Evolutionary conservation across 2,797 vertebrate genomes (phyloP), one percentile per base, ranked within the genome.

Genomic region (Glossophaga mutica): DNA sequence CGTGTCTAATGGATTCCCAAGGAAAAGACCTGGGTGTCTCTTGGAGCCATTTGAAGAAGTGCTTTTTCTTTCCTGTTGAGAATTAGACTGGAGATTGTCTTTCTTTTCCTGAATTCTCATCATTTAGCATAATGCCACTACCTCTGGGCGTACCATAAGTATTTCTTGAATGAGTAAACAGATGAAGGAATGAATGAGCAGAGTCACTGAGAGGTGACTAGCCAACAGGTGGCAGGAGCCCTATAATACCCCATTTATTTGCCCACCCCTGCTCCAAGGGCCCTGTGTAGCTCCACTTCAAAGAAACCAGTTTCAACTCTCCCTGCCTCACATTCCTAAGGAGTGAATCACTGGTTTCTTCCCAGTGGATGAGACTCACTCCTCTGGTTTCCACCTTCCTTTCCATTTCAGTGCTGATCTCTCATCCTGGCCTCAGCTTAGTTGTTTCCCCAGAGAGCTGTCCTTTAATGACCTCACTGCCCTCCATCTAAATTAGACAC

Each of bases 311-410:
- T 93, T 89, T 48, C 79, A 73, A 73, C 16, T 32, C 34, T 94
- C 76, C 48, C 0, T 34, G 50, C n/a, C 89, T 87, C 90, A 37
- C 96, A 78, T 93, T 96, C 87, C 96, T 91, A 29, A 65, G 6
- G 39, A 67, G 26, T 92, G 95, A 96, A 42, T 96, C 91, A 93
- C 48, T 84, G 67, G 71, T 84, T 97, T 94, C 94, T 86, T 50
- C 18, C 16, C 46, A 62, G 76, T 37, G 15, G 73, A 16, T 48
- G 76, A 93, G 89, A 77, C 26, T 29, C 44, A 46, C 62, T 39
- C 34, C 44, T 89, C 86, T n/a, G 77, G 48, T 84, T 91, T 87
- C 84, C 37, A 94, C 42, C n/a, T 82, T 88, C 55, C 68, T 89
- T 76, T 92, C 87, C 77, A 50, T 78, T 96, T 92, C 46, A 48